Evolutionary conservation across 2,888 invertebrate genomes (phyloP).

Genomic region (Ypsolopha scabrella): DNA sequence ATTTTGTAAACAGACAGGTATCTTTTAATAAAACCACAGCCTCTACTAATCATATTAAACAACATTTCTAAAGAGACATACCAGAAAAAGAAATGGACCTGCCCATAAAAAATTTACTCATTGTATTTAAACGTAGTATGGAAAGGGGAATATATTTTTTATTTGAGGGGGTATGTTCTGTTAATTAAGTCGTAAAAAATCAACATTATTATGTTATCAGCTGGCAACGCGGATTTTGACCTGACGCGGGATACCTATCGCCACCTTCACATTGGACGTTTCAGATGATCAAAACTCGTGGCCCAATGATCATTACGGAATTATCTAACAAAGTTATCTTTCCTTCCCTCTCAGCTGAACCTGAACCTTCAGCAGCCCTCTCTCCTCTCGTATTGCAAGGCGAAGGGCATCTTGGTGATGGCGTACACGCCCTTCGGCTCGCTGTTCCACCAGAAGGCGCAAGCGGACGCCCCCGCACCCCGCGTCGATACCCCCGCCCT

Average conservation of each 20-base stretch:
- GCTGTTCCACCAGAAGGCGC: constrained; percentile 49
- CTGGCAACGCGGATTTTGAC: too few relatives aligned
- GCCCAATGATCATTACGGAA: background rate
- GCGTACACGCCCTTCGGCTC: constrained; percentile 78
- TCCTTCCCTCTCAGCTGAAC: constrained; percentile 48
- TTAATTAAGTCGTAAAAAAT: too few relatives aligned
- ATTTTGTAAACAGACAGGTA: too few relatives aligned
- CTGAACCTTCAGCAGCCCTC: constrained; percentile 72
- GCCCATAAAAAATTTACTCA: too few relatives aligned
- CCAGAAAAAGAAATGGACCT: too few relatives aligned
- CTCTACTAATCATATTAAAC: too few relatives aligned
- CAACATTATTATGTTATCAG: background rate
- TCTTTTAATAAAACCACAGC: too few relatives aligned
- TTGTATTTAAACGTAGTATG: too few relatives aligned
- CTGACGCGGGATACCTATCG: too few relatives aligned
- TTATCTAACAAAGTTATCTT: background rate
- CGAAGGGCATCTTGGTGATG: constrained; percentile 67
- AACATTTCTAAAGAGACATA: too few relatives aligned
- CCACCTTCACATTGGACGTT: background rate
- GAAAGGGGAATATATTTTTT: too few relatives aligned
- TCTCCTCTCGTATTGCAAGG: constrained; percentile 69
- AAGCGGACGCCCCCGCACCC: constrained; percentile 57
- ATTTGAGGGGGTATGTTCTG: too few relatives aligned
- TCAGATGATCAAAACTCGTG: background rate
- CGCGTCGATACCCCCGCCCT: constrained; percentile 66